These are phyloP conservation scores for Calonectris borealis DNA, from an alignment of 2,113 vertebrate species.

Conservation along the genomic window DNA sequence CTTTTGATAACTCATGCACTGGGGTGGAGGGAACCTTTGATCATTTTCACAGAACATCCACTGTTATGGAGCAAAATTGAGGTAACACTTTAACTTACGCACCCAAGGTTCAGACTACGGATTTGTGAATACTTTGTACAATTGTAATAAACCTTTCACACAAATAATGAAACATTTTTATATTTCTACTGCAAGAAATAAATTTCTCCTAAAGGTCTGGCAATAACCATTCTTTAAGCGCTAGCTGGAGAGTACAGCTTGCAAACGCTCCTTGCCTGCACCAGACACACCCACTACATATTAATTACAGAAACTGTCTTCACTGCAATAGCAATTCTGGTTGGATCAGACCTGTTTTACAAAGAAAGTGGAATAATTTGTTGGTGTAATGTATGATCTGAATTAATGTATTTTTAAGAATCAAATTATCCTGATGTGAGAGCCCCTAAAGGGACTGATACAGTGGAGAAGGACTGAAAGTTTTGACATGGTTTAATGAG, in stretches of 20 bases:
- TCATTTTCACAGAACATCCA: neutral
- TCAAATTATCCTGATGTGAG: slow-evolving; percentile 65
- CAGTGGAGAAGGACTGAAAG: slow-evolving; percentile 61
- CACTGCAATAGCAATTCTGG: slow-evolving; percentile 7
- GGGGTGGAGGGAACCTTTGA: neutral
- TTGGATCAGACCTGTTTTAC: slow-evolving; percentile 58
- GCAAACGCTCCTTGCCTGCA: neutral
- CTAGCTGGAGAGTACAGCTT: neutral
- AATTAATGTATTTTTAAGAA: slow-evolving; percentile 76
- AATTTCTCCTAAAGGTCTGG: neutral
- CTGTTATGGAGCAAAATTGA: neutral
- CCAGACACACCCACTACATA: slow-evolving; percentile 23
- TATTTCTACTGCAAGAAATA: neutral
- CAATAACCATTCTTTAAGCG: neutral
- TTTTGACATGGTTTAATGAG: slow-evolving; percentile 72
- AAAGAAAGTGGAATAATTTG: slow-evolving; percentile 71
- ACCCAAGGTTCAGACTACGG: neutral
- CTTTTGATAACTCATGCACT: neutral
- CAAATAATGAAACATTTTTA: neutral
- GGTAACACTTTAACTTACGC: neutral
- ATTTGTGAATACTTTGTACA: neutral
- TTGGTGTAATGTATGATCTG: slow-evolving; percentile 72
- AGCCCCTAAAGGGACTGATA: slow-evolving; percentile 65
- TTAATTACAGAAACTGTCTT: slow-evolving; percentile 62
- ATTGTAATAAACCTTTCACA: neutral